A percentile compares a stretch with the other conserved stretches of the same genome.
Conservation (phyloP, 2,888 invertebrate species). For the Cheilosia vulpina region DNA sequence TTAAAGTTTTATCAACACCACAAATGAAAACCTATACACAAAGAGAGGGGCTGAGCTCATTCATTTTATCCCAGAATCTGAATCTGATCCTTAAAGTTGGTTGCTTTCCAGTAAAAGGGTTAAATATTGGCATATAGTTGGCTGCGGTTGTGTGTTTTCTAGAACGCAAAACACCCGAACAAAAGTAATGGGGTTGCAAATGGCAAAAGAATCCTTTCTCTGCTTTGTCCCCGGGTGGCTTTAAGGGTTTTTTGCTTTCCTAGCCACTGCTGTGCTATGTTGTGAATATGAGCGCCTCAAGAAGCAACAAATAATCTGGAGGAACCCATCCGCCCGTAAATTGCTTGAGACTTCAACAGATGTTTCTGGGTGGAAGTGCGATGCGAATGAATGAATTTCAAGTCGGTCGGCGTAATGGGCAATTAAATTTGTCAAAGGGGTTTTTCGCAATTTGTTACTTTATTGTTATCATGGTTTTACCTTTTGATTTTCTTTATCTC, state of each 20-base stretch:
- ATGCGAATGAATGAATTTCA: conserved; percentile 72
- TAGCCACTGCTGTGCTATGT: neutral
- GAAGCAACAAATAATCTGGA: conserved; percentile 74
- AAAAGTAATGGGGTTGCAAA: conserved; percentile 68
- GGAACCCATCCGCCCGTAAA: conserved; percentile 68
- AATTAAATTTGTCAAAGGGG: conserved; percentile 74
- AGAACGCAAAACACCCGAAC: conserved; percentile 34
- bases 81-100: conserved; percentile 73
- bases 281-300: conserved; percentile 46
- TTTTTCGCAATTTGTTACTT: conserved; percentile 53
- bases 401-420: conserved; percentile 72
- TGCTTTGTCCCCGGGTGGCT: conserved; percentile 63
- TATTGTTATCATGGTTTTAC: conserved; percentile 51
- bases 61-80: conserved; percentile 62
- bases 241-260: conserved; percentile 49
- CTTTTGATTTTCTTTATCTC: conserved; percentile 44
- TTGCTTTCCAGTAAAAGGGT: conserved; percentile 54
- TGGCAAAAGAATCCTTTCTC: conserved; percentile 63
- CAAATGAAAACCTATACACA: conserved; percentile 78
- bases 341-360: conserved; percentile 74
- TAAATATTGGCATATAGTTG: conserved; percentile 73
- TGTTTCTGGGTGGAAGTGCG: conserved; percentile 63
- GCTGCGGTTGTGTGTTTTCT: conserved; percentile 54
- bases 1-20: conserved; percentile 81
- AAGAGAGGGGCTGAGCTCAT: conserved; percentile 58